Conservation (phyloP, 2,113 vertebrate species). For the Plestiodon gilberti region DNA sequence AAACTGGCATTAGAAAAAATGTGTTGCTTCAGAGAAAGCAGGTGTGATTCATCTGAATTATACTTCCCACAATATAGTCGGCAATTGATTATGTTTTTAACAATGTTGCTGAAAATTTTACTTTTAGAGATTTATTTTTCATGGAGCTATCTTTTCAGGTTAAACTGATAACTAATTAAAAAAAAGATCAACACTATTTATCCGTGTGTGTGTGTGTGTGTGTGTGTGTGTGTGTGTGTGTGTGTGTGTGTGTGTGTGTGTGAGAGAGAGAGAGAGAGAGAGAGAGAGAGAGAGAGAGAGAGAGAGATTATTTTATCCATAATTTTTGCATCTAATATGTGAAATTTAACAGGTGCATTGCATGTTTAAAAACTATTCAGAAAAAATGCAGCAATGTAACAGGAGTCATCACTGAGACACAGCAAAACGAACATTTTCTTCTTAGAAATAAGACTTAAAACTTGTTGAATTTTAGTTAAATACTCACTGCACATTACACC, state of each 20-base stretch:
- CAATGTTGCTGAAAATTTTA: neutral
- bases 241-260: no score
- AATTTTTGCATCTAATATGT: neutral
- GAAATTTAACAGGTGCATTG: neutral
- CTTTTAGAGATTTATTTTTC: neutral
- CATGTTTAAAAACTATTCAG: neutral
- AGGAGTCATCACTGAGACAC: neutral
- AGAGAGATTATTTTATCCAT: neutral
- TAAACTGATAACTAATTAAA: neutral
- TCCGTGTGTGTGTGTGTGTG: no score
- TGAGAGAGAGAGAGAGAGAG: no score
- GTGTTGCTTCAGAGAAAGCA: neutral
- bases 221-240: no score
- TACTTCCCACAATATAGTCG: neutral
- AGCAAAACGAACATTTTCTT: neutral
- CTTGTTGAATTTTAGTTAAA: neutral
- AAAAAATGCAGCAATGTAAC: neutral
- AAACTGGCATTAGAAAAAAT: constrained; percentile 23
- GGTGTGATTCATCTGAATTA: neutral
- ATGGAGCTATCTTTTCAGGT: neutral
- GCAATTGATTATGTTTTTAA: neutral
- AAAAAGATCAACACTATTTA: neutral
- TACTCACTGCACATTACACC: neutral
- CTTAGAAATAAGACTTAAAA: neutral
- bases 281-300: no score